Evolutionary conservation across 2,888 invertebrate genomes (phyloP).

Genomic region (Allacma fusca): DNA sequence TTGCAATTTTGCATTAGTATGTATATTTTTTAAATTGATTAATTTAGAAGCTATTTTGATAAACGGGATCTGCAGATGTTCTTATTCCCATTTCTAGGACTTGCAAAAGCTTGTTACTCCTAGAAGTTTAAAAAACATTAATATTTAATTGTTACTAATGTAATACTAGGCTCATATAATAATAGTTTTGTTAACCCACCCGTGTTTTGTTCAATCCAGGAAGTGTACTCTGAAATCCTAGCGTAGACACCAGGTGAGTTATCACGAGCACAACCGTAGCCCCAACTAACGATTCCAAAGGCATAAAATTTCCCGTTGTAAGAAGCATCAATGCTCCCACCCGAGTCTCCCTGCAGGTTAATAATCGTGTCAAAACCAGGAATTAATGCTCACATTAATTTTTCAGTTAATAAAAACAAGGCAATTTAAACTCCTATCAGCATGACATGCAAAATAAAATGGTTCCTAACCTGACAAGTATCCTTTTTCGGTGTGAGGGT

Average conservation of each 20-base stretch:
- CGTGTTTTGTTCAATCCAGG: background rate
- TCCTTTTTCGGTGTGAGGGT: background rate
- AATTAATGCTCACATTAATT: background rate
- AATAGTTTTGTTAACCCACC: background rate
- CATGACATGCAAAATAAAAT: no score
- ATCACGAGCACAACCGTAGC: background rate
- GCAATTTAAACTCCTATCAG: background rate
- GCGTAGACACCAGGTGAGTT: background rate
- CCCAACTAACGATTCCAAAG: background rate
- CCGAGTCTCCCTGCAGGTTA: background rate
- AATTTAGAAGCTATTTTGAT: no score
- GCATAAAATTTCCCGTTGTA: background rate
- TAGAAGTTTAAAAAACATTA: no score
- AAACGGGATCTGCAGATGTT: no score
- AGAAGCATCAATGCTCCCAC: background rate
- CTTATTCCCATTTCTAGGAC: no score
- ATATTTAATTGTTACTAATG: no score
- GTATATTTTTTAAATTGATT: no score
- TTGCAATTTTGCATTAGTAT: no score
- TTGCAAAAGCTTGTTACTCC: no score
- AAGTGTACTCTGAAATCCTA: background rate
- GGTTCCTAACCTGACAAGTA: slow-evolving; percentile 1
- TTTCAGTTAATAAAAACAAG: background rate
- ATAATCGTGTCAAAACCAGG: background rate
- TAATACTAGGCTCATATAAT: no score